Conservation (phyloP, 2,113 vertebrate genomes). For the Psilopsiagon aurifrons region DNA sequence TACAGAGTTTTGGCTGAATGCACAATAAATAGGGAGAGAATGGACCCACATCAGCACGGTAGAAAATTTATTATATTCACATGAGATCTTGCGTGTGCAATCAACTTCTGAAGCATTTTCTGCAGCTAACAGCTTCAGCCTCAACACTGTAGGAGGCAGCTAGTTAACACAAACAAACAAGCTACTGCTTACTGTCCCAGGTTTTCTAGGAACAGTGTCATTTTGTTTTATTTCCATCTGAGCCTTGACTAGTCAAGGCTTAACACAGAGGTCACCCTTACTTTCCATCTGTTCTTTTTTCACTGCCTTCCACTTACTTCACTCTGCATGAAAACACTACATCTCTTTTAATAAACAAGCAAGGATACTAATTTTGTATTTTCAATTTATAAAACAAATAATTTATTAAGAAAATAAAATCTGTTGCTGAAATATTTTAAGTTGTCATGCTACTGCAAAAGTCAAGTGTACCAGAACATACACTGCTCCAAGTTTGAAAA, state of each 20-base stretch:
- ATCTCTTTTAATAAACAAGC: background rate
- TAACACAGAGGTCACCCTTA: background rate
- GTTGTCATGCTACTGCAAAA: background rate
- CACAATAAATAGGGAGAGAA: background rate
- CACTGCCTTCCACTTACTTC: background rate
- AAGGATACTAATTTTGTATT: background rate
- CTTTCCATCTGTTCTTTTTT: background rate
- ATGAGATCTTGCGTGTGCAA: fast-evolving
- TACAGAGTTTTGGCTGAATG: background rate
- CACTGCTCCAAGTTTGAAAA: background rate
- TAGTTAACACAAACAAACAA: background rate
- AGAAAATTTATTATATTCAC: background rate
- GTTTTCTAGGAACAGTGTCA: background rate
- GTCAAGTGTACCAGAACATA: background rate
- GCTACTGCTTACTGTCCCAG: background rate
- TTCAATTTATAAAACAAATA: background rate
- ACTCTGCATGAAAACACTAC: background rate
- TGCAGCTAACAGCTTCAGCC: background rate
- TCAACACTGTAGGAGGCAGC: background rate
- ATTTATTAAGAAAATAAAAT: background rate
- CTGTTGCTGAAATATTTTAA: background rate
- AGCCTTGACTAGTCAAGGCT: background rate
- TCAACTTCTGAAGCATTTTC: background rate
- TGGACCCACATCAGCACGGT: background rate
- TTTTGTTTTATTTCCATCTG: background rate